These are phyloP conservation scores for Pyrgus malvae DNA, from an alignment of 2,888 invertebrate species.

Conservation along the genomic window DNA sequence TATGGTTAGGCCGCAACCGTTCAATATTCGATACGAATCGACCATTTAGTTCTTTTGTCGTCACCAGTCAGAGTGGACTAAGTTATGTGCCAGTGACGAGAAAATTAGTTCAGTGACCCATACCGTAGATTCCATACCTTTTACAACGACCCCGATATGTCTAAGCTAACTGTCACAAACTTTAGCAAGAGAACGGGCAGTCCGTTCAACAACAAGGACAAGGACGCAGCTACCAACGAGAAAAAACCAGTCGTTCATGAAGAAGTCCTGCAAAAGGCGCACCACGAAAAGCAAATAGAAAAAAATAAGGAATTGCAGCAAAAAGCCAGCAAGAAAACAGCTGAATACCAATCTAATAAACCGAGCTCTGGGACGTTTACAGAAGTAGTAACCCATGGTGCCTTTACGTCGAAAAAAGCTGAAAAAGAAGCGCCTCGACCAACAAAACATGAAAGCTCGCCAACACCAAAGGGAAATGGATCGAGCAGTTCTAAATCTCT, in stretches of 20 bases:
- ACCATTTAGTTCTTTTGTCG: constrained; percentile 61
- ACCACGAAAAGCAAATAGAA: constrained; percentile 65
- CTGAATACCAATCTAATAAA: constrained; percentile 67
- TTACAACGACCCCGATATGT: constrained; percentile 52
- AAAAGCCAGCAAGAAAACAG: constrained; percentile 67
- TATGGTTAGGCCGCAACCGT: constrained; percentile 50
- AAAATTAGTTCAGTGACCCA: constrained; percentile 55
- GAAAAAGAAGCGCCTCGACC: constrained; percentile 45
- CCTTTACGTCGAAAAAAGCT: constrained; percentile 62
- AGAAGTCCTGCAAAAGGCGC: constrained; percentile 59
- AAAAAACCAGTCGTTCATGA: constrained; percentile 50
- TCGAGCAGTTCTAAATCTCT: constrained; percentile 58
- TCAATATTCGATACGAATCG: constrained; percentile 52
- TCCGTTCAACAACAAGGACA: constrained; percentile 49
- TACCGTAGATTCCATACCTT: constrained; percentile 45
- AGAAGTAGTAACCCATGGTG: constrained; percentile 72
- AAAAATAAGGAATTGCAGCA: constrained; percentile 65
- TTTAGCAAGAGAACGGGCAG: constrained; percentile 58
- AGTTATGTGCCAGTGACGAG: constrained; percentile 44
- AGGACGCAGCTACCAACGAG: constrained; percentile 36
- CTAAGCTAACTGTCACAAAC: constrained; percentile 65
- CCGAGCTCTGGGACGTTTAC: constrained; percentile 72
- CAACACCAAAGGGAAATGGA: constrained; percentile 43
- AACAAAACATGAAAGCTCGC: constrained; percentile 46
- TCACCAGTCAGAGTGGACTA: constrained; percentile 58